phyloP scores from a whole-genome alignment of 2,113 vertebrate genomes.

The Meriones unguiculatus region DNA sequence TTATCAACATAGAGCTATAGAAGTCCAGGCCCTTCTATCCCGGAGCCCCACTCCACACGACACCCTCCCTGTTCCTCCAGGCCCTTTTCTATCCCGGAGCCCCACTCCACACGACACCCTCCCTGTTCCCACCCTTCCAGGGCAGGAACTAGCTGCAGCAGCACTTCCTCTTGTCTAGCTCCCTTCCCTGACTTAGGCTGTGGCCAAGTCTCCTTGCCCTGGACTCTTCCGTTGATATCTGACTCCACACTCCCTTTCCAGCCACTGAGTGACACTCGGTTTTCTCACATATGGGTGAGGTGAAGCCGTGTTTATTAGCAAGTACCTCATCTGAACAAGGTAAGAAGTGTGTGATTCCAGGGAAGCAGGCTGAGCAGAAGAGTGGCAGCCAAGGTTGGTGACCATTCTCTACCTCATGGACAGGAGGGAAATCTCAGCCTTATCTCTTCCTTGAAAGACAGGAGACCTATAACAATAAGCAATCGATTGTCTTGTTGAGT shows the following conservation, averaged over 20 bases:
- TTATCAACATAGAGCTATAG: not conserved
- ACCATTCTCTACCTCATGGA: too few relatives aligned
- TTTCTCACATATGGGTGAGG: not conserved
- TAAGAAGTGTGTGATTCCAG: not conserved
- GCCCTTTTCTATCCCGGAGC: too few relatives aligned
- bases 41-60: not conserved
- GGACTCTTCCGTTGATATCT: not conserved
- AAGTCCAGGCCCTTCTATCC: not conserved
- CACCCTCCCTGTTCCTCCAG: not conserved
- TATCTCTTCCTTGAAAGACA: constrained; percentile 16
- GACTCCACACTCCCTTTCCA: not conserved
- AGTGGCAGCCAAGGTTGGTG: not conserved
- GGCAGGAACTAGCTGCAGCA: not conserved
- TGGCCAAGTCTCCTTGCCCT: too few relatives aligned
- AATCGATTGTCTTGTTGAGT: constrained; percentile 18
- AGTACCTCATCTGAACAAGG: not conserved
- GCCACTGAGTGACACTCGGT: not conserved
- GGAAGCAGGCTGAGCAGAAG: not conserved
- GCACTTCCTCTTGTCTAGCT: not conserved
- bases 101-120: not conserved
- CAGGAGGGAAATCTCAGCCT: not conserved
- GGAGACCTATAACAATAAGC: not conserved
- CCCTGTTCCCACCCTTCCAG: not conserved
- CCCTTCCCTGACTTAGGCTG: not conserved
- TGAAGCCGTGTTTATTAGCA: not conserved